Conservation (phyloP, 2,797 vertebrate species). For the Channallabes apus region DNA sequence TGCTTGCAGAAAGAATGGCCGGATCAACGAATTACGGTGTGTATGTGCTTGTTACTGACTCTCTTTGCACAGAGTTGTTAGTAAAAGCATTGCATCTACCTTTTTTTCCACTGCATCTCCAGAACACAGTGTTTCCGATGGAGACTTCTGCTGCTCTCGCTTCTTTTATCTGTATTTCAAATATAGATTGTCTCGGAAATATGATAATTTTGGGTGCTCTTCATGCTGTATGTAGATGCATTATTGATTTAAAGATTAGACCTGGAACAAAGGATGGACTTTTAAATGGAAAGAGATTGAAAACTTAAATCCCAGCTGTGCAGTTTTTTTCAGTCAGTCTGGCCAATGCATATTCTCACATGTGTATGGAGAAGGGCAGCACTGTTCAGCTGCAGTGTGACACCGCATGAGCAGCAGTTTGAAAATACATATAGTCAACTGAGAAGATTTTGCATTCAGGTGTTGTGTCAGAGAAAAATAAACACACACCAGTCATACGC, state of each 20-base stretch:
- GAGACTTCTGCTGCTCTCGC: background rate
- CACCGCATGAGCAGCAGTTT: background rate
- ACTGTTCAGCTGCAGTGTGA: background rate
- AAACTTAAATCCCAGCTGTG: background rate
- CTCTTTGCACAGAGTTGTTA: background rate
- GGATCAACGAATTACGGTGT: background rate
- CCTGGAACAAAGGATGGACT: background rate
- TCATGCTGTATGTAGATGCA: background rate
- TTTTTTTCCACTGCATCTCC: background rate
- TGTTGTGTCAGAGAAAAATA: background rate
- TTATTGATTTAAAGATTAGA: conserved; percentile 4
- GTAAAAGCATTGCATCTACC: background rate
- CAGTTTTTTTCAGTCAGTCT: background rate
- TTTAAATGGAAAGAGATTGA: background rate
- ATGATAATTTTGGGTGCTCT: background rate
- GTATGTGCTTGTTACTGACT: background rate
- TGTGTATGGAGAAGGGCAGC: conserved; percentile 1
- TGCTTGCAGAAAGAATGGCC: background rate
- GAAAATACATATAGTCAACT: background rate
- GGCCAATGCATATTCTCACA: background rate
- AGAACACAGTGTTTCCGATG: background rate
- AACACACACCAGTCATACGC: background rate
- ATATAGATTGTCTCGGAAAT: background rate
- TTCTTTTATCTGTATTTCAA: conserved; percentile 17
- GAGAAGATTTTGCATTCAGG: background rate